phyloP scores from a whole-genome alignment of 2,113 vertebrate genomes.

The Todiramphus saurophagus region DNA sequence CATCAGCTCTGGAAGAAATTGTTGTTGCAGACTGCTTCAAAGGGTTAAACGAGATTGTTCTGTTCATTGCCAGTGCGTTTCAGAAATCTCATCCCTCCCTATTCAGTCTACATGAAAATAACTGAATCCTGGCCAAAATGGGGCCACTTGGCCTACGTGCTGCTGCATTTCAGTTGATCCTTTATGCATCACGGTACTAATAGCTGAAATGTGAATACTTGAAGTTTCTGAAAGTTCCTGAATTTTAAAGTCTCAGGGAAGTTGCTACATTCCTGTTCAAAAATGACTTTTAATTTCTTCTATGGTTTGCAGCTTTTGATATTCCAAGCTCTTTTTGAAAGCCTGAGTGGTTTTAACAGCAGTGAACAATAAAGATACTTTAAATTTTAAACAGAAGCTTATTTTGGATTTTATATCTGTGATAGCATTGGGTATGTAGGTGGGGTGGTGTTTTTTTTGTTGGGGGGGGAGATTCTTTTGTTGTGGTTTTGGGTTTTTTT shows the following conservation, averaged over 20 bases:
- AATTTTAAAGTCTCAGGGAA: neutral
- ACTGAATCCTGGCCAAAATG: constrained; percentile 23
- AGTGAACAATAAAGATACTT: neutral
- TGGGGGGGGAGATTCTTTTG: neutral
- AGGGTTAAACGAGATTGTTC: constrained; percentile 24
- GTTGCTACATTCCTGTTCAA: neutral
- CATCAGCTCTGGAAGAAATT: neutral
- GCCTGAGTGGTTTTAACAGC: neutral
- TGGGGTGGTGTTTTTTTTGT: neutral
- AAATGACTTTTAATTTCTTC: neutral
- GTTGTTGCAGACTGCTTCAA: neutral
- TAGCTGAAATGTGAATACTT: neutral
- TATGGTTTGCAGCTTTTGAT: neutral
- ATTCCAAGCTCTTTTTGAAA: neutral
- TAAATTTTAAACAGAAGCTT: neutral
- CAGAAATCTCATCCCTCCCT: neutral
- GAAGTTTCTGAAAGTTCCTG: neutral
- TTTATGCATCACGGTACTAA: neutral
- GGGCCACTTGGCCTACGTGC: neutral
- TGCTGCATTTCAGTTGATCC: neutral
- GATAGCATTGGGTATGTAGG: neutral
- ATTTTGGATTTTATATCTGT: neutral
- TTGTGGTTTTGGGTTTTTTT: neutral
- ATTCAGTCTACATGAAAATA: constrained; percentile 8
- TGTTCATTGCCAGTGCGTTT: neutral